Base-by-base conservation (phyloP, 2,113 vertebrate genomes). In the Speoplatyrhinus poulsoni region DNA sequence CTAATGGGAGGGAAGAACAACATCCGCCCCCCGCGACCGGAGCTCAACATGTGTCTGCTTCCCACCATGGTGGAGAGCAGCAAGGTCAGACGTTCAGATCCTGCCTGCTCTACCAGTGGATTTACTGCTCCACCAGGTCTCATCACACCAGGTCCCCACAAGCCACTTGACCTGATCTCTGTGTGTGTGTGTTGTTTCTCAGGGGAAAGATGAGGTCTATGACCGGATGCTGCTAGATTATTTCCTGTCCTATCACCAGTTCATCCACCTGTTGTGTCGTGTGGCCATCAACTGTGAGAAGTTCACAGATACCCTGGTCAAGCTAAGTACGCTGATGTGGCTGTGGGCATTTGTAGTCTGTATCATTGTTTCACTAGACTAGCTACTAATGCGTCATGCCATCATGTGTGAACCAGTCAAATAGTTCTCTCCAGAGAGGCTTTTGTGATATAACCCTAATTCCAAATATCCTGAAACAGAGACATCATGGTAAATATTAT, bases 231-330 rank as follows among this genome's bases (percentile, higher is more conserved):
- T 99, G 90, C 94, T 99, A 92, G 98, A 99, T 82, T 98, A 99
- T 91, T 96, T 99, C 91, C 93, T 98, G 89, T 97, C 98, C 79
- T 99, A 98, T 72, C 97, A 99, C 86, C 97, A 98, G 88, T 98
- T 99, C 93, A 98, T 98, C 86, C 96, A 99, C 86, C 95, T 99
- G 68, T 91, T 99, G 75, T 99, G 98, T 84, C 94, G 97, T 62
- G 98, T 99, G 78, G 98, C 98, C 91, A 95, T 99, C 93, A 99
- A 96, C 94, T 98, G 96, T 90, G 98, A 99, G 91, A 99, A 99
- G 86, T 98, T 98, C 90, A 98, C 96, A 9, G 98, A 99, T 90
- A 98, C 96, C 3, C 94, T 99, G 73, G 94, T 99, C 89, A 99
- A 99, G 91, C 95, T 99, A 69, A 99, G 98, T 99, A 93, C 79